Conservation (phyloP, 1,140 invertebrate species). For the Oedothorax gibbosus region DNA sequence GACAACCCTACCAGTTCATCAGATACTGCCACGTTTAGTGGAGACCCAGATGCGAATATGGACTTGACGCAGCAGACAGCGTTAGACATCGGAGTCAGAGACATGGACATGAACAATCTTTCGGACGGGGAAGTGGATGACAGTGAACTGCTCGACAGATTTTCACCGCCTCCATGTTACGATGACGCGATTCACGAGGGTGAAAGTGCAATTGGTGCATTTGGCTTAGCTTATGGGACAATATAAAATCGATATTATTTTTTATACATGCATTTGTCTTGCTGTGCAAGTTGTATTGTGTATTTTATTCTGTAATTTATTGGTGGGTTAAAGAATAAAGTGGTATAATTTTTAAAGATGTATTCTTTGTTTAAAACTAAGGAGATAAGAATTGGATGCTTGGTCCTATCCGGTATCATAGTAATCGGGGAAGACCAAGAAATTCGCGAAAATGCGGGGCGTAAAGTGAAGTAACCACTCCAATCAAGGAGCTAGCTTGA, state of each 20-base stretch:
- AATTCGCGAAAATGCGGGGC: too few species aligned
- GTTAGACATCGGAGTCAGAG: neutral
- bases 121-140: slow-evolving; percentile 36
- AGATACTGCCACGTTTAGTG: neutral
- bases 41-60: neutral
- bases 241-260: slow-evolving; percentile 36
- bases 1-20: too few species aligned
- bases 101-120: neutral
- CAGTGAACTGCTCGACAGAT: slow-evolving; percentile 42
- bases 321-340: too few species aligned
- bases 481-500: too few species aligned
- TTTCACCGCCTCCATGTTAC: slow-evolving; percentile 56
- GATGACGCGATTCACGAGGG: slow-evolving; percentile 50
- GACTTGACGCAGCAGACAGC: neutral
- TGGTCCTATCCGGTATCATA: too few species aligned
- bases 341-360: too few species aligned
- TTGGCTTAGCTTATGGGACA: slow-evolving; percentile 57
- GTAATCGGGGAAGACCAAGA: too few species aligned
- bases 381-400: too few species aligned
- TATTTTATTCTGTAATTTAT: neutral
- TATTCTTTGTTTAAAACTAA: too few species aligned
- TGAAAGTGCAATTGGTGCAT: slow-evolving; percentile 29
- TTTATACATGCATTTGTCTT: slow-evolving; percentile 4
- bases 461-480: too few species aligned
- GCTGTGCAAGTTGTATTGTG: slow-evolving; percentile 47